Base-by-base conservation (phyloP, 2,888 invertebrate species). In the Monoplex corrugatus region DNA sequence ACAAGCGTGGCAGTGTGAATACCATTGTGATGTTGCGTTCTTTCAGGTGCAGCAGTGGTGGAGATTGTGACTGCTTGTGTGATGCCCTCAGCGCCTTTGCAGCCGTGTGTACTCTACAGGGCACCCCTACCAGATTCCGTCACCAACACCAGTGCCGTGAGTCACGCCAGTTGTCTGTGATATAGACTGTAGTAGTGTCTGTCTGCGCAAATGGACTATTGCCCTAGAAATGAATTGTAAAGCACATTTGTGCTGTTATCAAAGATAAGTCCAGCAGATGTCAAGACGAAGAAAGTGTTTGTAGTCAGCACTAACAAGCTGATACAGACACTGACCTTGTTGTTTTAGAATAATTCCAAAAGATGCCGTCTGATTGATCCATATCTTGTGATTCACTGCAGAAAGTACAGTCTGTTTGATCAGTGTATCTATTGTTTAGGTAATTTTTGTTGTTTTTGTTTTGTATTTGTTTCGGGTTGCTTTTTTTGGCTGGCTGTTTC, bases 1-100 rank as follows among this genome's bases (percentile, higher is more conserved):
- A n/a, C n/a, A n/a, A n/a, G n/a, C n/a, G n/a, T n/a, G n/a, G n/a
- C n/a, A n/a, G n/a, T n/a, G n/a, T n/a, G n/a, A n/a, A n/a, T n/a
- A n/a, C n/a, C n/a, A n/a, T n/a, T 5, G 57, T 57, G 57, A n/a
- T 2, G 8, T 6, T 68, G 68, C 1, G 28, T 16, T 35, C 13
- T 91, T 89, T 13, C 90, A 98, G 98, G 28, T 98, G 98, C 95
- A 98, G 98, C 96, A 97, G 97, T 95, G 98, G 98, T 72, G 98
- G 98, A 0, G 98, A 99, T 93, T 98, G 98, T 96, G 98, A 97
- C 92, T 99, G 98, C 95, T 96, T 98, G 0, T 99, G 99, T 96
- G 98, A 98, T 0, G 98, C 98, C 19, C 96, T 99, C 45, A 98
- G 98, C 0, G 98, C 98, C 3, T 98, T 98, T 96, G 98, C 98